Percentiles rank a stretch among this genome's conserved stretches.
These are phyloP conservation scores for Phthorimaea operculella DNA, from an alignment of 1,140 invertebrate species.

Conservation along the genomic window DNA sequence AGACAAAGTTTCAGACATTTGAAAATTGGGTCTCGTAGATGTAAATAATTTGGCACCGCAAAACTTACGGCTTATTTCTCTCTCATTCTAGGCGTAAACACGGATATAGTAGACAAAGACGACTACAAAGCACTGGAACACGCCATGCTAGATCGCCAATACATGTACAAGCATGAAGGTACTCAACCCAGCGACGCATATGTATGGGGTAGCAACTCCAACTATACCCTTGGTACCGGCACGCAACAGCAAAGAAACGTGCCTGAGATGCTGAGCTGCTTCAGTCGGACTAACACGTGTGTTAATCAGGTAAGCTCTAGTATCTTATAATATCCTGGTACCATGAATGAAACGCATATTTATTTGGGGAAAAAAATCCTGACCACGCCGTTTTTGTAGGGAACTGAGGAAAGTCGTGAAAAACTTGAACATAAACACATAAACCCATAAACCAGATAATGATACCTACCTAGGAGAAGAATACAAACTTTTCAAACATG, in stretches of 20 bases:
- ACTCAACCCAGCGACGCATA: conserved; percentile 67
- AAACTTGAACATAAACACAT: too few relatives aligned
- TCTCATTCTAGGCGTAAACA: conserved; percentile 47
- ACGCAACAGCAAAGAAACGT: conserved; percentile 49
- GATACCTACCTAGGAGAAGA: too few relatives aligned
- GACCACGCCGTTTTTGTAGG: too few relatives aligned
- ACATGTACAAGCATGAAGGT: conserved; percentile 43
- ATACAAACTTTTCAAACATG: too few relatives aligned
- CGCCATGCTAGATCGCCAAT: conserved; percentile 56
- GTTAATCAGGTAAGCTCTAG: conserved; percentile 51
- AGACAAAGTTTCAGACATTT: too few relatives aligned
- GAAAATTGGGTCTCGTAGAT: too few relatives aligned
- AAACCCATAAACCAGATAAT: too few relatives aligned
- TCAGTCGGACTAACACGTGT: conserved; percentile 45
- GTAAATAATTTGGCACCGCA: too few relatives aligned
- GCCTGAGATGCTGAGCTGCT: conserved; percentile 54
- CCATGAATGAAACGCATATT: not conserved
- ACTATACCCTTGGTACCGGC: conserved; percentile 75
- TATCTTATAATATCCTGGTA: not conserved
- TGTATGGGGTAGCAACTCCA: conserved; percentile 80
- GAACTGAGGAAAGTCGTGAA: too few relatives aligned
- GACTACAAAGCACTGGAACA: conserved; percentile 60
- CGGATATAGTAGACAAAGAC: conserved; percentile 59
- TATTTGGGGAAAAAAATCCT: too few relatives aligned
- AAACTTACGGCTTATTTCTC: too few relatives aligned